A percentile compares a stretch with the other conserved stretches of the same genome.
Evolutionary conservation across 2,888 invertebrate genomes (phyloP).

Genomic region (Drosophila infuscata): DNA sequence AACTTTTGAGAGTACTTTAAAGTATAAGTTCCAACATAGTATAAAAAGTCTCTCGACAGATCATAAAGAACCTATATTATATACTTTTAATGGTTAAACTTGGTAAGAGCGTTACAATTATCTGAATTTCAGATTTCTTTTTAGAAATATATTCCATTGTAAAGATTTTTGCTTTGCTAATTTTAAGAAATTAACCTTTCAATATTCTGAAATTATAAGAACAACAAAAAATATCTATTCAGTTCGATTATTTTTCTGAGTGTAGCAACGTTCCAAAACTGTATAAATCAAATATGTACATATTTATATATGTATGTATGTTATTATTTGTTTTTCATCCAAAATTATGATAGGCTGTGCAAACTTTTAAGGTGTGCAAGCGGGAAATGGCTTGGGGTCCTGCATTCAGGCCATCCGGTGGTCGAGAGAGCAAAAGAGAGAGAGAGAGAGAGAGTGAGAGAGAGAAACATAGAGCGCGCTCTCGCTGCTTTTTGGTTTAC

Average conservation of each 20-base stretch:
- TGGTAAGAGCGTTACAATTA: not conserved
- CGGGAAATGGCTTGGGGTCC: not conserved
- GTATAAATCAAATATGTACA: not conserved
- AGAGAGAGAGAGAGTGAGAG: not conserved
- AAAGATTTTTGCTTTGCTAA: not conserved
- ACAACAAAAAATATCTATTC: not conserved
- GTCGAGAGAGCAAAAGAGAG: not conserved
- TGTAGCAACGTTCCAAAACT: not conserved
- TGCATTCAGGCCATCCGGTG: not conserved
- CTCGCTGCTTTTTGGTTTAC: conserved; percentile 23
- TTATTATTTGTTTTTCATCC: not conserved
- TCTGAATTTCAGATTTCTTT: not conserved
- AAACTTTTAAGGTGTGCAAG: conserved; percentile 1
- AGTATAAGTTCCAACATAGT: no score
- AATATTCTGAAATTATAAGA: not conserved
- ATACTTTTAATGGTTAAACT: not conserved
- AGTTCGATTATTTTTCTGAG: not conserved
- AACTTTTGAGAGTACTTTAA: no score
- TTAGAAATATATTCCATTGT: not conserved
- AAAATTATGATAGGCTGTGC: not conserved
- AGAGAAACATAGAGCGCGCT: no score
- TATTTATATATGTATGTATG: not conserved
- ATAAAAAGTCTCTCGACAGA: no score
- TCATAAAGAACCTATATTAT: not conserved
- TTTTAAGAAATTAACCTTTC: not conserved